Conservation (phyloP, 2,888 invertebrate species). For the Diabrotica balteata region DNA sequence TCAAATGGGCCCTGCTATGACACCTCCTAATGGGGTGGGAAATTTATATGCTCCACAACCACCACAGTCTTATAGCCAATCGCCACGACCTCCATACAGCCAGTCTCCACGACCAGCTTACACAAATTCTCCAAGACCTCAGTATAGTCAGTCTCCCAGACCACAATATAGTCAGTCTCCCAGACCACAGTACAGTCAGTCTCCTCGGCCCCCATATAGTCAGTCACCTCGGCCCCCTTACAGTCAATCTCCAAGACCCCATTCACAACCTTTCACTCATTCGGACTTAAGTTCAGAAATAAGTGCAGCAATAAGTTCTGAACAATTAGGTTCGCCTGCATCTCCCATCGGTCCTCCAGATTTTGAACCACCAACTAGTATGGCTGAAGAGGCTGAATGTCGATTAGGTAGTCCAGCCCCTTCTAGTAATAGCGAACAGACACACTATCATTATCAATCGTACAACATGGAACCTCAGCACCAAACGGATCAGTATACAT, state of each 20-base stretch:
- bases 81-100: constrained; percentile 52
- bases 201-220: constrained; percentile 53
- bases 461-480: constrained; percentile 58
- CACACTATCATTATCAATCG: constrained; percentile 56
- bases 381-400: constrained; percentile 64
- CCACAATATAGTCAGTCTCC: constrained; percentile 55
- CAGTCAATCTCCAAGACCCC: constrained; percentile 57
- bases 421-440: constrained; percentile 56
- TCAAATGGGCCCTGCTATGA: constrained; percentile 58
- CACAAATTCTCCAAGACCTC: constrained; percentile 50
- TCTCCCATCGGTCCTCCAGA: constrained; percentile 74
- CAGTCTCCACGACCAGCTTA: constrained; percentile 54
- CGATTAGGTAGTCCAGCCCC: constrained; percentile 63
- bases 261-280: constrained; percentile 68
- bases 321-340: constrained; percentile 71
- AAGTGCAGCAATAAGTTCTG: constrained; percentile 78
- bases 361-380: constrained; percentile 77
- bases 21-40: constrained; percentile 57
- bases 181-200: constrained; percentile 55
- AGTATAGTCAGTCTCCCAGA: constrained; percentile 60
- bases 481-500: constrained; percentile 57
- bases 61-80: constrained; percentile 49
- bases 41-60: constrained; percentile 56
- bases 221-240: constrained; percentile 51
- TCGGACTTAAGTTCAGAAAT: constrained; percentile 80